Evolutionary conservation across 2,797 vertebrate genomes (phyloP), one percentile per base, ranked within the genome.

Genomic region (Pipistrellus kuhlii): DNA sequence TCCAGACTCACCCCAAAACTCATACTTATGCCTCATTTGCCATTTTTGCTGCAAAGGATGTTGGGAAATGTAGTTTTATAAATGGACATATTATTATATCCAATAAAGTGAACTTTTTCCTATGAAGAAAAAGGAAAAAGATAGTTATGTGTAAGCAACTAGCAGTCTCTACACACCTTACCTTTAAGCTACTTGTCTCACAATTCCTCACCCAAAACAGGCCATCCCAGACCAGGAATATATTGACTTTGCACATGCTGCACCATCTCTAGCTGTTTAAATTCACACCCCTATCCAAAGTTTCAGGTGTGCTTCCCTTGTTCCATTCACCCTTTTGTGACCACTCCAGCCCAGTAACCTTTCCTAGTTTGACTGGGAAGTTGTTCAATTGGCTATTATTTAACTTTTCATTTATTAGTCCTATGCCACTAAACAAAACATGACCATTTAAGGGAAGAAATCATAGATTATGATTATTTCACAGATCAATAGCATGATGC

Each of bases 41-140:
- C 27, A 75, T 48, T 90, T 87, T 71, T 66, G 14, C 38, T 90
- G 46, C 27, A 83, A 71, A 93, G 55, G 9, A 53, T 21, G 8
- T 85, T 76, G 25, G 8, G 62, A 93, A 88, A 51, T 86, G 0
- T 3, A 81, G 38, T 76, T 88, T 90, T 84, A 18, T 27, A 94
- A 72, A 30, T 35, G 27, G 57, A 71, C 25, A 18, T 32, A 38
- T 88, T 90, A 57, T 23, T 27, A 75, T 15, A 69, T 4, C 11
- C 21, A 51, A 25, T 66, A 72, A 92, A 91, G 15, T 25, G 18
- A 35, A 5, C 18, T 0, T 46, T 78, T 88, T 76, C 44, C 27
- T 68, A 82, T 4, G 6, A 69, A 72, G 23, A 14, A 69, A 85
- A 88, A 59, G 12, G 5, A 23, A 72, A 20, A 85, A 8, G 13